These are phyloP conservation scores for Orthonevra nobilis DNA, from an alignment of 2,888 invertebrate species.

Conservation along the genomic window DNA sequence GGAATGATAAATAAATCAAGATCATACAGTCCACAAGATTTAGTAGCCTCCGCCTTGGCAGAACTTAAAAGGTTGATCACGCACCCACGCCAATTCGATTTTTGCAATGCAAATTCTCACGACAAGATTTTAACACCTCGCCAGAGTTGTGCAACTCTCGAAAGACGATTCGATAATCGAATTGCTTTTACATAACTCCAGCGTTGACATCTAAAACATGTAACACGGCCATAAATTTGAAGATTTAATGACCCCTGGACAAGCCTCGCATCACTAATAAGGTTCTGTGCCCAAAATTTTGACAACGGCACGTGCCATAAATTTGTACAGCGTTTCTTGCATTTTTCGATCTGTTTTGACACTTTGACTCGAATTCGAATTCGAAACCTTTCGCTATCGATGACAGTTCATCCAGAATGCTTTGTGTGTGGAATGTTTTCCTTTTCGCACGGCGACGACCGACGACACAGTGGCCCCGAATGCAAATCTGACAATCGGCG, in stretches of 20 bases:
- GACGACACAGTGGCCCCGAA: no score
- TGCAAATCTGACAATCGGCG: conserved; percentile 4
- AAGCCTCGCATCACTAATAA: conserved; percentile 2
- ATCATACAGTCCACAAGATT: no score
- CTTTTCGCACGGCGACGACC: background rate
- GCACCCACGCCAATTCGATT: conserved; percentile 1
- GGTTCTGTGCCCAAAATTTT: conserved; percentile 9
- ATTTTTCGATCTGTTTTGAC: conserved; percentile 22
- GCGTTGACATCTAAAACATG: conserved; percentile 33
- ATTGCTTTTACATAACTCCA: conserved; percentile 8
- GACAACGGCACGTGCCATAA: background rate
- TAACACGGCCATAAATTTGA: conserved; percentile 44
- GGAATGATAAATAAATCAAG: no score
- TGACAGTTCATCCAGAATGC: conserved; percentile 1
- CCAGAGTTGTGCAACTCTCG: conserved; percentile 13
- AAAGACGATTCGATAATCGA: conserved; percentile 26
- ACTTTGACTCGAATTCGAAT: background rate
- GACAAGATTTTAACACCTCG: background rate
- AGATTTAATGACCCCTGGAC: conserved; percentile 23
- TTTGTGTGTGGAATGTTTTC: background rate
- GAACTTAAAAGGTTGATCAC: conserved; percentile 12
- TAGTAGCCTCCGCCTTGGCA: background rate
- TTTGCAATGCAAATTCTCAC: conserved; percentile 27
- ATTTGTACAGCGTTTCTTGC: no score
- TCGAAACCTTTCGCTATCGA: background rate